Conservation (phyloP, 2,888 invertebrate species). For the Philereme vetulata region DNA sequence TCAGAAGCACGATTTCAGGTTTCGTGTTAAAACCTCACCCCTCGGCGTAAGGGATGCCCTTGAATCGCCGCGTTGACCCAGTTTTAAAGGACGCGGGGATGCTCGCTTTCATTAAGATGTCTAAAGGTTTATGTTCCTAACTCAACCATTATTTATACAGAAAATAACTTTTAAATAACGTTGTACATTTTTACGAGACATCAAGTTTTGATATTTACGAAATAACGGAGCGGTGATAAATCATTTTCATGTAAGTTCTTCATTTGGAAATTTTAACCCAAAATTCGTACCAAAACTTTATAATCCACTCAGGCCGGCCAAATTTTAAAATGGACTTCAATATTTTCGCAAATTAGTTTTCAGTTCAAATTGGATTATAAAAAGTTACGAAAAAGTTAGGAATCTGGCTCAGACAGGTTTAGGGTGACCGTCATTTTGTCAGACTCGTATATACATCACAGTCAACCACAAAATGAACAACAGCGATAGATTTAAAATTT, state of each 20-base stretch:
- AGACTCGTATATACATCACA: neutral
- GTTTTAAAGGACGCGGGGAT: constrained; percentile 32
- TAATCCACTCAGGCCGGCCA: constrained; percentile 25
- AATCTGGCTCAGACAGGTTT: constrained; percentile 18
- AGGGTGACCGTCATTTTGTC: constrained; percentile 11
- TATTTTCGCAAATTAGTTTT: constrained; percentile 38
- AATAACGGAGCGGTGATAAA: constrained; percentile 1
- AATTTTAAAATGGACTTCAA: constrained; percentile 35
- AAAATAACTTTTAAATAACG: constrained; percentile 17
- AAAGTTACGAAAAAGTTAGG: constrained; percentile 31
- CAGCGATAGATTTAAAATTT: constrained; percentile 1
- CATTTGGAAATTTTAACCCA: constrained; percentile 17
- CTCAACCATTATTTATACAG: constrained; percentile 14
- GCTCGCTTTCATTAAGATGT: constrained; percentile 26
- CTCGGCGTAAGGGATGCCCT: constrained; percentile 31
- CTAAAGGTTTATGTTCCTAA: constrained; percentile 17
- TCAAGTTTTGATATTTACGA: neutral
- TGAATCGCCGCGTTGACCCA: constrained; percentile 40
- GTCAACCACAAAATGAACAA: too few species aligned
- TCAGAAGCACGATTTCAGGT: constrained; percentile 22
- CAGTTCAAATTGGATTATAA: constrained; percentile 33
- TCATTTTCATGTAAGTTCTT: constrained; percentile 1
- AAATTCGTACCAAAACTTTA: constrained; percentile 27
- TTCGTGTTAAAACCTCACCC: constrained; percentile 24
- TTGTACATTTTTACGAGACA: constrained; percentile 8